phyloP scores from a whole-genome alignment of 2,797 vertebrate genomes.

The Fistularia commersonii region DNA sequence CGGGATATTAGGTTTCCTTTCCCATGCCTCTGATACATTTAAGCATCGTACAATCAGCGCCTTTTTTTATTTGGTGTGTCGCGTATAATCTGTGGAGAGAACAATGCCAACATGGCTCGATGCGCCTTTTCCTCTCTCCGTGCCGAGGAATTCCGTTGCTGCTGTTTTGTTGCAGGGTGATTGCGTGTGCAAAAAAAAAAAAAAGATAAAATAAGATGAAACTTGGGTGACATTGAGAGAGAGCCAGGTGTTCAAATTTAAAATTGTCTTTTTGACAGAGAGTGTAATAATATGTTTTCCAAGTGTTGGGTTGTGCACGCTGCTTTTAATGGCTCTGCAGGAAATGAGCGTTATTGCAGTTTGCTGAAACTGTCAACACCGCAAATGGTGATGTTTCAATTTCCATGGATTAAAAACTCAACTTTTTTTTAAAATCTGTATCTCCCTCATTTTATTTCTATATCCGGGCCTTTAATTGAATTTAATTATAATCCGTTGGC shows the following conservation, averaged over 20 bases:
- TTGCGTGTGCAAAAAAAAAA: slow-evolving; percentile 17
- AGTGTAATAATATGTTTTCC: too few species aligned
- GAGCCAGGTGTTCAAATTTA: slow-evolving; percentile 51
- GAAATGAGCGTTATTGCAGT: too few species aligned
- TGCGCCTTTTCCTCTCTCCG: slow-evolving; percentile 29
- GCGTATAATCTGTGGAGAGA: slow-evolving; percentile 71
- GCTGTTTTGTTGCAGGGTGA: slow-evolving; percentile 48
- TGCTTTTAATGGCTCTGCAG: too few species aligned
- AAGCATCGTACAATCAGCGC: slow-evolving; percentile 64
- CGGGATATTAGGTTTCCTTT: slow-evolving; percentile 67
- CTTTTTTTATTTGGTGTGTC: slow-evolving; percentile 66
- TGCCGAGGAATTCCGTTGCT: slow-evolving; percentile 36
- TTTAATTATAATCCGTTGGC: too few species aligned
- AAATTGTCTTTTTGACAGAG: slow-evolving; percentile 37
- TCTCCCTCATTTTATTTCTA: too few species aligned
- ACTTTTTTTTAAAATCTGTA: too few species aligned
- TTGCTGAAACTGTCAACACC: too few species aligned
- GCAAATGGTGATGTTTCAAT: too few species aligned
- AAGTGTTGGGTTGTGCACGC: slow-evolving; percentile 30
- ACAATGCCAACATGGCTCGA: slow-evolving; percentile 59
- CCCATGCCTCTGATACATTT: slow-evolving; percentile 67
- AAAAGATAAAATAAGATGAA: slow-evolving; percentile 12
- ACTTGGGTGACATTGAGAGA: slow-evolving; percentile 28
- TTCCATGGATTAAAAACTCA: too few species aligned
- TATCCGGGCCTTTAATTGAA: too few species aligned